phyloP scores from a whole-genome alignment of 2,888 invertebrate genomes.

The Agrotis segetum region DNA sequence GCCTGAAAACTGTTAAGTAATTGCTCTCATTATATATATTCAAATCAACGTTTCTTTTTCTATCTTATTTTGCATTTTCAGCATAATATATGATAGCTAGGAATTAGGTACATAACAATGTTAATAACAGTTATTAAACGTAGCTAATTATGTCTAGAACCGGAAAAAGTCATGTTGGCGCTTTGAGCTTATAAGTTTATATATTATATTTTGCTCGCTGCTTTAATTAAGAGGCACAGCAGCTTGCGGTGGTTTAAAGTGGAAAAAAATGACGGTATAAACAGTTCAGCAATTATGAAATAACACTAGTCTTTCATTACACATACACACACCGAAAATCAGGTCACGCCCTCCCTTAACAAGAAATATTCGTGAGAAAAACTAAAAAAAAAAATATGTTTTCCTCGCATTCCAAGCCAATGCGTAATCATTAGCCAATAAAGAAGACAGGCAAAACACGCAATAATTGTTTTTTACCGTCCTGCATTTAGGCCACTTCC shows the following conservation, averaged over 20 bases:
- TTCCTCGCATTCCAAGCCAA: conserved; percentile 31
- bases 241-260: too few relatives aligned
- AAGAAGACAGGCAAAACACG: conserved; percentile 32
- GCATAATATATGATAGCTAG: too few relatives aligned
- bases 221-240: too few relatives aligned
- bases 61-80: not conserved
- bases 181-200: too few relatives aligned
- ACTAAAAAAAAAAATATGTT: conserved; percentile 19
- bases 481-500: conserved; percentile 81
- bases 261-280: not conserved
- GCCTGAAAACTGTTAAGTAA: conserved; percentile 21
- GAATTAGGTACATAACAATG: too few relatives aligned
- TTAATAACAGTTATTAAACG: too few relatives aligned
- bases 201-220: too few relatives aligned
- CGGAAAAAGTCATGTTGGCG: too few relatives aligned
- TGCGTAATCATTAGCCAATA: conserved; percentile 54
- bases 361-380: conserved; percentile 26
- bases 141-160: too few relatives aligned
- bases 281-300: not conserved
- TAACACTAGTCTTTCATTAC: not conserved
- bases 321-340: too few relatives aligned
- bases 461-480: conserved; percentile 63
- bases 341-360: conserved; percentile 4
- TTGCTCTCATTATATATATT: too few relatives aligned
- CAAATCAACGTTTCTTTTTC: too few relatives aligned